Evolutionary conservation across 2,888 invertebrate genomes (phyloP).

Genomic region (Azorinus chamasolen): DNA sequence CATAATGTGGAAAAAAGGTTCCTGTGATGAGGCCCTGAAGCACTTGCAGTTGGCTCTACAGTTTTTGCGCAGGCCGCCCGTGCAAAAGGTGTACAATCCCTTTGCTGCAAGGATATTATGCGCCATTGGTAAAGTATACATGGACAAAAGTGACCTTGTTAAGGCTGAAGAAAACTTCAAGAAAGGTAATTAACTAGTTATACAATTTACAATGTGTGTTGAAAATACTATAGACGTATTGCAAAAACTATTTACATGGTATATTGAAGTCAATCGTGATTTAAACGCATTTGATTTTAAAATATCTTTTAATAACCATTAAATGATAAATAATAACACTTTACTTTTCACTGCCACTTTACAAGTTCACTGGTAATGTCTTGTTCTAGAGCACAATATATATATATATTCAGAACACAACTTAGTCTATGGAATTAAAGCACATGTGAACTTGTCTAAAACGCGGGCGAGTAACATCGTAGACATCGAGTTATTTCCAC

Average conservation of each 20-base stretch:
- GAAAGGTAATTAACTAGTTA: no score
- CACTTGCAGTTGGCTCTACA: conserved; percentile 39
- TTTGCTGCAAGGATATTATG: conserved; percentile 23
- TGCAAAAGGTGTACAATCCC: conserved; percentile 6
- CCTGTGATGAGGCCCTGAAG: conserved; percentile 20
- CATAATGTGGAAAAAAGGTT: conserved; percentile 33
- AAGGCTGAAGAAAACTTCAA: conserved; percentile 4
- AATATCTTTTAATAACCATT: not conserved
- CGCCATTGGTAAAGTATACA: conserved; percentile 32
- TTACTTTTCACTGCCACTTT: no score
- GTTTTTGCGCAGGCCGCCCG: conserved; percentile 21
- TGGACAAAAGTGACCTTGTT: conserved; percentile 20
- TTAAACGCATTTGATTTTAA: not conserved
- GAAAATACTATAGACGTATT: conserved; percentile 9
- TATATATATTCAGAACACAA: no score
- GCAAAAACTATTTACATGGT: not conserved
- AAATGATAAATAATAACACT: not conserved
- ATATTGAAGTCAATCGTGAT: not conserved
- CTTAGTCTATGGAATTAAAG: no score
- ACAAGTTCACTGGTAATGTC: no score
- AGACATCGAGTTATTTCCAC: no score
- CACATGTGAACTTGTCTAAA: no score
- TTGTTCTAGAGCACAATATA: no score
- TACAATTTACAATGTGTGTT: no score
- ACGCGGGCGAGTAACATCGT: no score